Evolutionary conservation across 2,797 vertebrate genomes (phyloP), one percentile per base, ranked within the genome.

Genomic region (Serranus cabrilla): DNA sequence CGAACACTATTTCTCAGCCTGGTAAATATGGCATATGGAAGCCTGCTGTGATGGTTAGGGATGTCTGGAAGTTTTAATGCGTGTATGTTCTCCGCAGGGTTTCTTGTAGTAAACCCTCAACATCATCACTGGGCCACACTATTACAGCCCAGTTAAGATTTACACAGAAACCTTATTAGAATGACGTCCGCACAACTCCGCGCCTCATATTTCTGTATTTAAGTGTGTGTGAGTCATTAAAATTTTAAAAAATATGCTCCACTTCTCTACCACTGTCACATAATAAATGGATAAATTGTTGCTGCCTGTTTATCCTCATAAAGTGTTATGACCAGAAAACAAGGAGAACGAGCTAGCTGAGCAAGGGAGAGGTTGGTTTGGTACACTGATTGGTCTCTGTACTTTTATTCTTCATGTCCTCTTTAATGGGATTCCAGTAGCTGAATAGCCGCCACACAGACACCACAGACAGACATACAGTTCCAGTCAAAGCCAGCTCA

Each of bases 351-450:
- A 62, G 43, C 2, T 47, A 52, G 55, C 31, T 60, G 25, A 73
- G 47, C 59, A 31, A 55, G n/a, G 39, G 27, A 55, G 14, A 65
- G 7, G 50, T n/a, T 62, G 27, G 54, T 64, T 61, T 71, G 55
- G 51, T 42, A 20, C 46, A 31, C 46, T 57, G 75, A 81, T 76
- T 70, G 70, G 37, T 45, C 61, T 73, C 27, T 61, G 45, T 37
- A 71, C 70, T 68, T 83, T 80, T 83, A 76, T 82, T 78, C 65
- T 45, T 20, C 2, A 2, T 69, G 43, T 74, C 54, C 40, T 61
- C 23, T 81, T 90, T 88, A 88, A 90, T 87, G 69, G 58, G 88
- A 90, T 89, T 88, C 79, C 74, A 80, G 62, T 80, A 69, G 71
- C 76, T 92, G 88, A 93, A 91, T 75, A 75, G 67, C 65, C 76